Conservation (phyloP, 2,797 vertebrate genomes). For the Taeniopygia guttata region DNA sequence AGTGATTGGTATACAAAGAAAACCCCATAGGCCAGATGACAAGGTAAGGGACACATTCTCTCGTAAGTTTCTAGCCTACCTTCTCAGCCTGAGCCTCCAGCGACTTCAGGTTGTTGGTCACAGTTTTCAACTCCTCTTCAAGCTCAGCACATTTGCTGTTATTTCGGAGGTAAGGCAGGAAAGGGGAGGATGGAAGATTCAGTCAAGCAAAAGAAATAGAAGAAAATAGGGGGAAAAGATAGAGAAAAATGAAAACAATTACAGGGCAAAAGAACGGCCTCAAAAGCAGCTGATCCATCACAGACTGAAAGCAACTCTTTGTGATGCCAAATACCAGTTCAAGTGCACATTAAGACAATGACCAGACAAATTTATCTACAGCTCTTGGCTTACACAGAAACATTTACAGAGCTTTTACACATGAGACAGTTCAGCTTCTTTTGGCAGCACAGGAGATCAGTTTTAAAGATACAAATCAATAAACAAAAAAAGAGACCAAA, state of each 20-base stretch:
- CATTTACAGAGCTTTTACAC: conserved; percentile 1
- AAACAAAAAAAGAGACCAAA: conserved; percentile 64
- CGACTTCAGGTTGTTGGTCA: conserved; percentile 99
- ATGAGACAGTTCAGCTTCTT: conserved; percentile 73
- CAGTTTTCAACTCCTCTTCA: conserved; percentile 99
- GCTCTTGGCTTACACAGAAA: conserved; percentile 24
- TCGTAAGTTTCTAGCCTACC: conserved; percentile 82
- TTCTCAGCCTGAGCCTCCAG: conserved; percentile 99
- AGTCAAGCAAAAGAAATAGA: conserved; percentile 71
- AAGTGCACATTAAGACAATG: background rate
- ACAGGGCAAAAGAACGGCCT: conserved; percentile 70
- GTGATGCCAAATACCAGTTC: background rate
- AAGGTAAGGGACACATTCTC: background rate
- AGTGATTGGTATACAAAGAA: background rate
- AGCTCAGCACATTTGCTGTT: conserved; percentile 99
- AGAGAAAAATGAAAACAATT: conserved; percentile 77
- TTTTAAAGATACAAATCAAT: conserved; percentile 66
- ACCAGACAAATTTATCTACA: background rate
- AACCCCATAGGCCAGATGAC: background rate
- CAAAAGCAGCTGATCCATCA: conserved; percentile 78
- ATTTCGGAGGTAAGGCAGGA: conserved; percentile 81
- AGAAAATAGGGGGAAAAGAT: conserved; percentile 68
- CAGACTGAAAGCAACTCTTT: background rate
- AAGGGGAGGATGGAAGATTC: conserved; percentile 68
- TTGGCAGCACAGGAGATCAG: conserved; percentile 61